Evolutionary conservation across 2,113 vertebrate genomes (phyloP).

Genomic region (Ciconia maguari): DNA sequence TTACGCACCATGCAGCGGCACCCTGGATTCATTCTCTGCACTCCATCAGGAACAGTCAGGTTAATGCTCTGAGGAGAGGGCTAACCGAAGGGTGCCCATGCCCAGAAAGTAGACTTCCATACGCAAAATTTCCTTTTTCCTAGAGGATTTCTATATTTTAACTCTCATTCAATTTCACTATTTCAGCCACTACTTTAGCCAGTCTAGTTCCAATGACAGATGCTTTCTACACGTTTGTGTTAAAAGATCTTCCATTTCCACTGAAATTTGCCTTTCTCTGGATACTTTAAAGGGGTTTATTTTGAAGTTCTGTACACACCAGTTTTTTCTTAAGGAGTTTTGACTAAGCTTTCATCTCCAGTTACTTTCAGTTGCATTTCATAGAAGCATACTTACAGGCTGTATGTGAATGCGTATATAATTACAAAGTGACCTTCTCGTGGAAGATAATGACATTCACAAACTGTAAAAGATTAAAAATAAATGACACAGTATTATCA

Average conservation of each 20-base stretch:
- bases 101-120: neutral
- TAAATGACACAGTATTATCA: neutral
- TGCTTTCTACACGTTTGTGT: neutral
- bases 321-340: neutral
- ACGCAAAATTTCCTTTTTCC: slow-evolving; percentile 10
- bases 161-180: neutral
- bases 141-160: slow-evolving; percentile 24
- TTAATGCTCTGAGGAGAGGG: slow-evolving; percentile 52
- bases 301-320: neutral
- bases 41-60: neutral
- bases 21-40: neutral
- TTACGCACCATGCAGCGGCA: neutral
- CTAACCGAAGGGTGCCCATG: slow-evolving; percentile 14
- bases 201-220: neutral
- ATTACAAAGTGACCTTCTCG: slow-evolving; percentile 1
- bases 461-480: neutral
- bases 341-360: neutral
- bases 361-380: neutral
- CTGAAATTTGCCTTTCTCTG: neutral
- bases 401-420: neutral
- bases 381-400: neutral
- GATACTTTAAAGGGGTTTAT: neutral
- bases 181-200: slow-evolving; percentile 3
- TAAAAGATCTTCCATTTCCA: neutral
- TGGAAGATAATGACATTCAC: neutral